phyloP scores from a whole-genome alignment of 2,888 invertebrate species.

The Idaea straminata region DNA sequence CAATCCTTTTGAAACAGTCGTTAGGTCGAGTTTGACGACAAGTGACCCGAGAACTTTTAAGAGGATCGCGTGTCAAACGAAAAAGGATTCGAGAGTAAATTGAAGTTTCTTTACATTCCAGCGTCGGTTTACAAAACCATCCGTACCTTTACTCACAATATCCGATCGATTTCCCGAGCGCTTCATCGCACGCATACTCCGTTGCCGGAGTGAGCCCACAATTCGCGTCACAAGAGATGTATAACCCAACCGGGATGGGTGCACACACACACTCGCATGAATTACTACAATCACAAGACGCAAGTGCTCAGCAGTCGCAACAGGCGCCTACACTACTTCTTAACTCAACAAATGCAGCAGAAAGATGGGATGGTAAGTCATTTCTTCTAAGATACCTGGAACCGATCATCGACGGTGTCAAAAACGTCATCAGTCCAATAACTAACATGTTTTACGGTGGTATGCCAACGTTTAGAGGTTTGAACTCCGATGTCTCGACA shows the following conservation, averaged over 20 bases:
- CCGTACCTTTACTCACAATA: slow-evolving; percentile 78
- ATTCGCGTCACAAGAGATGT: slow-evolving; percentile 73
- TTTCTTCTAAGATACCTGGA: slow-evolving; percentile 69
- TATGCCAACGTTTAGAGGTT: slow-evolving; percentile 69
- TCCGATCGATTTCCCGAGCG: slow-evolving; percentile 78
- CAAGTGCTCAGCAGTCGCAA: slow-evolving; percentile 77
- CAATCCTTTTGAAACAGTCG: not conserved
- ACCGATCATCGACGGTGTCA: slow-evolving; percentile 64
- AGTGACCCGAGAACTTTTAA: not conserved
- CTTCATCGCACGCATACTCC: slow-evolving; percentile 78
- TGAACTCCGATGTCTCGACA: slow-evolving; percentile 62
- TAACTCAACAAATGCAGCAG: slow-evolving; percentile 69
- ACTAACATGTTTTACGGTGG: slow-evolving; percentile 65
- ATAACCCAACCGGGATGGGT: slow-evolving; percentile 67
- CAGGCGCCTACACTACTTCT: slow-evolving; percentile 66
- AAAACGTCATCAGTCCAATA: slow-evolving; percentile 62
- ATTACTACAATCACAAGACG: slow-evolving; percentile 68
- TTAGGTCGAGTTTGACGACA: not conserved
- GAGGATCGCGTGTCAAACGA: not conserved
- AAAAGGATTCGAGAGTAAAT: not conserved
- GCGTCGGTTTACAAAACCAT: slow-evolving; percentile 75
- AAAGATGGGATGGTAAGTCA: slow-evolving; percentile 79
- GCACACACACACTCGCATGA: slow-evolving; percentile 64
- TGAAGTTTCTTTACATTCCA: slow-evolving; percentile 69
- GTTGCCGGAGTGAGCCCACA: slow-evolving; percentile 73